Evolutionary conservation across 2,113 vertebrate species (phyloP), one percentile per base, ranked within the genome.

Genomic region (Plectropomus leopardus): DNA sequence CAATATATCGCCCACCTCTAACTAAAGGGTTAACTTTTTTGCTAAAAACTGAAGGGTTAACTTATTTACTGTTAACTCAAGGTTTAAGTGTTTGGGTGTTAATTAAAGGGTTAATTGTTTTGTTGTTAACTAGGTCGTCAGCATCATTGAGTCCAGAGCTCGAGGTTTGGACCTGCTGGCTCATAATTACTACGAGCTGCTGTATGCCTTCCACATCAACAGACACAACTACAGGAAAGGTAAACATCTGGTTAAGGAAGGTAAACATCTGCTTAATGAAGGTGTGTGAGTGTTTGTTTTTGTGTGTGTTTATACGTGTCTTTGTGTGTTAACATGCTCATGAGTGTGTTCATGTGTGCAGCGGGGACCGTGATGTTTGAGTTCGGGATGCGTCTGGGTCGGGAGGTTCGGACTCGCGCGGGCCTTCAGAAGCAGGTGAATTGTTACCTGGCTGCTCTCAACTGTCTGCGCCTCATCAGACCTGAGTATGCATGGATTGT

Each of bases 151-250:
- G 82, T 98, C 97, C 0, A 95, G 98, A 0, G 98, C 98, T 7
- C 89, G 98, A 42, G 96, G 98, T 0, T 94, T 98, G 63, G 98
- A 99, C 80, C 95, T 99, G 15, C 96, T 99, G 94, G 94, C 96
- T 26, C 98, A 99, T 71, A 99, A 97, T 66, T 99, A 99, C 93
- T 99, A 99, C 0, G 98, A 99, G 91, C 95, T 99, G 71, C 96
- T 99, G 0, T 99, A 99, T 1, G 96, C 98, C 5, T 99, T 99
- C 91, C 98, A 99, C 73, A 93, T 99, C 88, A 96, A 97, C 90
- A 95, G 98, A 14, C 97, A 99, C 93, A 99, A 99, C 92, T 99
- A 97, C 88, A 95, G 98, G 72, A 99, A 99, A 94, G 98, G 98
- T 99, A 45, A 45, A 40, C 36, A 40, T n/a, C n/a, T n/a, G n/a